phyloP scores from a whole-genome alignment of 92 coral and sea anemone species.

The Plumapathes pennacea region DNA sequence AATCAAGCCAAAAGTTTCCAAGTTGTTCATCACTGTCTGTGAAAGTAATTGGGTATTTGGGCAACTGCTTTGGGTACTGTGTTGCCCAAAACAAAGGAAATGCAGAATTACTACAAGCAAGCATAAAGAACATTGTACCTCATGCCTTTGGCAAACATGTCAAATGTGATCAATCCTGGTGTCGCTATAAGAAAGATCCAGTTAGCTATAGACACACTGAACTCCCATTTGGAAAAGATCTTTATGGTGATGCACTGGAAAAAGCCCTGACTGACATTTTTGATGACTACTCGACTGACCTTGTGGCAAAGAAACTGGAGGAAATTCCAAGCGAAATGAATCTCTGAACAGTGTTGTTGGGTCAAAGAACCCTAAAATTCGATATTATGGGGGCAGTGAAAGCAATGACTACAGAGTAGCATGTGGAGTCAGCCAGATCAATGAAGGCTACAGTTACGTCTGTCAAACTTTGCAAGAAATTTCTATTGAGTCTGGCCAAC shows the following conservation, averaged over 20 bases:
- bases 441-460: conserved; percentile 38
- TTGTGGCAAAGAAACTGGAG: not conserved
- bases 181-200: conserved; percentile 18
- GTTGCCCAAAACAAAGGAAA: conserved; percentile 33
- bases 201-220: conserved; percentile 13
- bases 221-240: conserved; percentile 25
- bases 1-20: not conserved
- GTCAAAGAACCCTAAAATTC: conserved; percentile 30
- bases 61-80: conserved; percentile 1
- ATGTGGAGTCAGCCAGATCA: conserved; percentile 36
- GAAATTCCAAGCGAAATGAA: conserved; percentile 21
- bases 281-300: too few relatives aligned
- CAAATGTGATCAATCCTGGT: conserved; percentile 9
- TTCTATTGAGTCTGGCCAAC: conserved; percentile 20
- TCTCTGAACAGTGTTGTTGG: conserved; percentile 34
- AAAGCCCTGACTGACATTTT: not conserved
- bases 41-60: not conserved
- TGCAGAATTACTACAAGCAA: conserved; percentile 4
- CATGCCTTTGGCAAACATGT: conserved; percentile 35
- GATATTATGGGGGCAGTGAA: conserved; percentile 53
- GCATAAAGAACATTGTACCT: conserved; percentile 18
- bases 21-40: conserved; percentile 2
- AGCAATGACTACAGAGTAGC: conserved; percentile 50
- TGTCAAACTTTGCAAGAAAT: conserved; percentile 27
- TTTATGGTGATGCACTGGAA: conserved; percentile 5